Percentiles rank a stretch among this genome's conserved stretches.
Evolutionary conservation across 2,113 vertebrate genomes (phyloP).

Genomic region (Eudorcas thomsonii): DNA sequence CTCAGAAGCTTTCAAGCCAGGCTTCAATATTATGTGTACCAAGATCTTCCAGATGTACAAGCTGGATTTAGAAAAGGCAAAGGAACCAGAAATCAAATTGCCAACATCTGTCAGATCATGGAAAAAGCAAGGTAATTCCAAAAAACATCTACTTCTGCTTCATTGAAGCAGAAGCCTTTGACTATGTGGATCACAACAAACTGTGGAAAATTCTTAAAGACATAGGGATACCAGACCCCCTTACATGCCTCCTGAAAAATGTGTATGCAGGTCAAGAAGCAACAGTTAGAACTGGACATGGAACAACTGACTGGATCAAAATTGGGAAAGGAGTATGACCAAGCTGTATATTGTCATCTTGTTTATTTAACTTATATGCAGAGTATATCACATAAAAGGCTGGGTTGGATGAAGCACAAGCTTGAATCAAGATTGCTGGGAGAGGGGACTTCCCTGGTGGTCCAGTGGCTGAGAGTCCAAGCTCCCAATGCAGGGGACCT

Average conservation of each 20-base stretch:
- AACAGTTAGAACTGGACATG: neutral
- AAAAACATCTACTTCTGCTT: neutral
- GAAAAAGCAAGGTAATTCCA: neutral
- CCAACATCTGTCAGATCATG: neutral
- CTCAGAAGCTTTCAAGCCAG: neutral
- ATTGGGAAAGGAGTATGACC: neutral
- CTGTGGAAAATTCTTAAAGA: neutral
- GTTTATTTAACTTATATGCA: neutral
- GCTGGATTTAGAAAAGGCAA: neutral
- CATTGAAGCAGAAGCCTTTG: neutral
- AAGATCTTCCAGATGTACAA: neutral
- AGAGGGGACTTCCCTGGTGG: neutral
- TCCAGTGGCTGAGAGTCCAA: neutral
- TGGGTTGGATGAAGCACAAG: neutral
- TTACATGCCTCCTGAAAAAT: neutral
- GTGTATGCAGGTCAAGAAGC: neutral
- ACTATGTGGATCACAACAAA: neutral
- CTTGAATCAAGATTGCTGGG: neutral
- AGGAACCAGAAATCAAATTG: neutral
- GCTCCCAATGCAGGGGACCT: neutral
- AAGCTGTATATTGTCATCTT: neutral
- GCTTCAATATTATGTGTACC: neutral
- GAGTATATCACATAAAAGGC: neutral
- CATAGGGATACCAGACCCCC: neutral
- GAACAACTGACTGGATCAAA: neutral